A percentile compares a stretch with the other conserved stretches of the same genome.
These are phyloP conservation scores for Sarcophilus harrisii DNA, from an alignment of 2,797 vertebrate genomes.

Conservation along the genomic window DNA sequence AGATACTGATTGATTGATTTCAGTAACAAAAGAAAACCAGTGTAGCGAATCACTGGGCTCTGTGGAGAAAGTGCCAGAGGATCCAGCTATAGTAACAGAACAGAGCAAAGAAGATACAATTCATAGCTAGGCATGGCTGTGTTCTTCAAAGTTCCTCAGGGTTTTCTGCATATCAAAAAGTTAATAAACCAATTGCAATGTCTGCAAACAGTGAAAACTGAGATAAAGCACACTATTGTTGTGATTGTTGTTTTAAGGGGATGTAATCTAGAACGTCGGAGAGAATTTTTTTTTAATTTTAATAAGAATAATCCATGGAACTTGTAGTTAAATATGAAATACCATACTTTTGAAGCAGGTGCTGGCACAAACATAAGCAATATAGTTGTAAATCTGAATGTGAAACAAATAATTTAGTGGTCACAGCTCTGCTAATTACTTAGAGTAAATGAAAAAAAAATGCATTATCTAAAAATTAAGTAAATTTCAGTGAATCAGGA, in stretches of 20 bases:
- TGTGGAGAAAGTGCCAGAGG: background rate
- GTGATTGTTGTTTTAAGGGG: background rate
- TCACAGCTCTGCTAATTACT: background rate
- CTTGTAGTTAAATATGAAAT: background rate
- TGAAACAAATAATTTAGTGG: background rate
- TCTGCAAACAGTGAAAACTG: background rate
- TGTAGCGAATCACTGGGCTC: background rate
- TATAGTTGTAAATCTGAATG: background rate
- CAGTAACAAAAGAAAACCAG: background rate
- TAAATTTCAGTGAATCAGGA: background rate
- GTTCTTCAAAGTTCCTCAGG: background rate
- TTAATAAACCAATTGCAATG: background rate
- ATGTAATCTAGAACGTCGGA: background rate
- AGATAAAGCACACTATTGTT: background rate
- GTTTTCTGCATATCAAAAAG: background rate
- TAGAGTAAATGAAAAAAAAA: background rate
- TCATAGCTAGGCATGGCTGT: background rate
- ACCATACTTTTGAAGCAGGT: background rate
- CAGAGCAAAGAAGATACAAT: background rate
- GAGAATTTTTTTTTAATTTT: background rate
- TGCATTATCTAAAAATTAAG: background rate
- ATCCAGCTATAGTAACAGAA: background rate
- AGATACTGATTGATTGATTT: background rate
- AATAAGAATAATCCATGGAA: background rate
- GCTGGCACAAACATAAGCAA: background rate